phyloP scores from a whole-genome alignment of 2,797 vertebrate genomes.

The Xerus rutilus region DNA sequence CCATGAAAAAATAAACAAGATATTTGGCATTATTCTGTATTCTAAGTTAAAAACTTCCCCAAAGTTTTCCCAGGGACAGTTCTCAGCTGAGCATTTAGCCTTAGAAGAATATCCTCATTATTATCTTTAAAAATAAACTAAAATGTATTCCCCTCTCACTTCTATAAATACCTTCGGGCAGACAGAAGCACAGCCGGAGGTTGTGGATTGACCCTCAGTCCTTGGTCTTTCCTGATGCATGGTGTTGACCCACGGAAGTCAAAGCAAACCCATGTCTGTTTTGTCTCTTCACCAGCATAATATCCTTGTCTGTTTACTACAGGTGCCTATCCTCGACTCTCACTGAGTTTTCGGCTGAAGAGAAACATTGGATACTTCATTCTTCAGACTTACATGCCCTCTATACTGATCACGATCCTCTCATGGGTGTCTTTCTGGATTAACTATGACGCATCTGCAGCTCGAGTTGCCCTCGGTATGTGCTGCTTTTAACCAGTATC shows the following conservation, averaged over 20 bases:
- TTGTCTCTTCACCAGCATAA: conserved; percentile 17
- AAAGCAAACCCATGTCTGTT: neutral
- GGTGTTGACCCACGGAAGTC: conserved; percentile 17
- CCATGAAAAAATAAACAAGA: neutral
- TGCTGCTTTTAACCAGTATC: conserved; percentile 73
- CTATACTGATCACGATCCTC: conserved; percentile 98
- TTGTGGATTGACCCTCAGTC: fast-evolving
- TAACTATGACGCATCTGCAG: conserved; percentile 99
- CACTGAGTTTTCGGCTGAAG: conserved; percentile 98
- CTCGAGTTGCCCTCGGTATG: conserved; percentile 99
- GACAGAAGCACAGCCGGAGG: neutral
- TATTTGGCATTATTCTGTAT: neutral
- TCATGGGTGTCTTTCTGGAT: conserved; percentile 99
- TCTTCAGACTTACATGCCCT: conserved; percentile 99
- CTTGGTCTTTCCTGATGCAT: neutral
- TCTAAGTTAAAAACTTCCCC: neutral
- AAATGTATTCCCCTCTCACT: no score
- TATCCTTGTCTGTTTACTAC: conserved; percentile 42
- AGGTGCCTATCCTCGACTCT: conserved; percentile 99
- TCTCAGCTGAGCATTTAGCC: neutral
- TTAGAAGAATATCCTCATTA: neutral
- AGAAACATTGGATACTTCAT: conserved; percentile 99
- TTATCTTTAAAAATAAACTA: neutral
- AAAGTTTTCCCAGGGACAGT: neutral
- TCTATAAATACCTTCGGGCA: neutral